Base-by-base conservation (phyloP, 2,888 invertebrate species). In the Scaptodrosophila latifasciaeformis region DNA sequence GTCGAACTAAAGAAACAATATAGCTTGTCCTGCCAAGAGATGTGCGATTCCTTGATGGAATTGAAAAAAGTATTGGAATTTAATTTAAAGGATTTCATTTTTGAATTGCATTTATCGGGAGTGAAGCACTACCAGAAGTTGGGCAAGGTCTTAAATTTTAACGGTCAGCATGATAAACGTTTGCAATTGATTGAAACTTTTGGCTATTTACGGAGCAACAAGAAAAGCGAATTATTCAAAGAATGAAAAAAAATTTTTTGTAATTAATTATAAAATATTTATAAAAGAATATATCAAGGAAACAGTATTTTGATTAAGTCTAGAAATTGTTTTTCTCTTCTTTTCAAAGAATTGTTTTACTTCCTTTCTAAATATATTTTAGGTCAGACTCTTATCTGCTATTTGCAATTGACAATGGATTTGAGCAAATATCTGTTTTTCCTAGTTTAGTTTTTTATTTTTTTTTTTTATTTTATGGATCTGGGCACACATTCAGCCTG, bases 331-430 rank as follows among this genome's bases (percentile, higher is more conserved):
- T n/a, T n/a, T n/a, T n/a, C n/a, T n/a, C n/a, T n/a, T n/a, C n/a
- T n/a, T n/a, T n/a, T n/a, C n/a, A n/a, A n/a, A n/a, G n/a, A n/a
- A n/a, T n/a, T n/a, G n/a, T n/a, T n/a, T n/a, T n/a, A n/a, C n/a
- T n/a, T n/a, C n/a, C n/a, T n/a, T n/a, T n/a, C n/a, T n/a, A n/a
- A n/a, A n/a, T n/a, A n/a, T n/a, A n/a, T n/a, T n/a, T n/a, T n/a
- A n/a, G n/a, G n/a, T n/a, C n/a, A n/a, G n/a, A n/a, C n/a, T 37
- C 17, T 17, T 37, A 37, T 37, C 37, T 37, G 17, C 18, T 17
- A 17, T 10, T 13, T 17, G 3, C 39, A 46, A 52, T 55, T 63
- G 67, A 65, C 54, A 66, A 62, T 54, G 40, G 58, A 45, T 49
- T 51, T 57, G 37, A 34, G 24, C 10, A 49, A 37, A 15, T 12